Percentiles rank a stretch among this genome's conserved stretches.
Evolutionary conservation across 64 coral and sea anemone species (phyloP).

Genomic region (Orbicella faveolata): DNA sequence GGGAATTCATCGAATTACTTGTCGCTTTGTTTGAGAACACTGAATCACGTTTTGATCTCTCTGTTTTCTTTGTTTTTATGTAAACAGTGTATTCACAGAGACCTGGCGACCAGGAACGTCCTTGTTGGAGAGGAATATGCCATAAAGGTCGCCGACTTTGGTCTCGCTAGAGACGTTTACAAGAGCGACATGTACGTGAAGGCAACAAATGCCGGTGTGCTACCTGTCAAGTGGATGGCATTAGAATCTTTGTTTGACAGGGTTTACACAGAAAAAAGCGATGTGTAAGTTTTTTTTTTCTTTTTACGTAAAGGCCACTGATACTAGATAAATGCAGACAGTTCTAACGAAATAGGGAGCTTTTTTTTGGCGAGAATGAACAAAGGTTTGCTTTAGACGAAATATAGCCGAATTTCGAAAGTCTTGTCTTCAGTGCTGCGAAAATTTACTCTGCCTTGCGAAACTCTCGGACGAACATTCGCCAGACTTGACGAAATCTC

Average conservation of each 20-base stretch:
- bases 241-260: slow-evolving; percentile 74
- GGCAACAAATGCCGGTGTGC: slow-evolving; percentile 38
- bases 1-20: too few relatives aligned
- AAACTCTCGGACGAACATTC: too few relatives aligned
- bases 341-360: too few relatives aligned
- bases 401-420: too few relatives aligned
- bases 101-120: slow-evolving; percentile 78
- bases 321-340: too few relatives aligned
- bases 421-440: too few relatives aligned
- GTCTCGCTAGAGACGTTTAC: slow-evolving; percentile 73
- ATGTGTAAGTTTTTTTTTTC: slow-evolving; percentile 65
- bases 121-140: slow-evolving; percentile 75
- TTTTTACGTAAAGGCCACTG: too few relatives aligned
- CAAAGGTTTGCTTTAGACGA: too few relatives aligned
- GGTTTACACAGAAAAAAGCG: slow-evolving; percentile 74
- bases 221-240: slow-evolving; percentile 90
- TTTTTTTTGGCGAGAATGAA: too few relatives aligned
- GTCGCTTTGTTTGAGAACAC: neutral
- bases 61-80: neutral
- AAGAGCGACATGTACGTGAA: slow-evolving; percentile 74
- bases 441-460: too few relatives aligned
- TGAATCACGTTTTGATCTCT: neutral
- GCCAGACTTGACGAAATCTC: too few relatives aligned
- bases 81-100: slow-evolving; percentile 73
- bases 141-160: slow-evolving; percentile 87